These are phyloP conservation scores for Pasiphila rectangulata DNA, from an alignment of 2,888 invertebrate genomes.

Conservation along the genomic window DNA sequence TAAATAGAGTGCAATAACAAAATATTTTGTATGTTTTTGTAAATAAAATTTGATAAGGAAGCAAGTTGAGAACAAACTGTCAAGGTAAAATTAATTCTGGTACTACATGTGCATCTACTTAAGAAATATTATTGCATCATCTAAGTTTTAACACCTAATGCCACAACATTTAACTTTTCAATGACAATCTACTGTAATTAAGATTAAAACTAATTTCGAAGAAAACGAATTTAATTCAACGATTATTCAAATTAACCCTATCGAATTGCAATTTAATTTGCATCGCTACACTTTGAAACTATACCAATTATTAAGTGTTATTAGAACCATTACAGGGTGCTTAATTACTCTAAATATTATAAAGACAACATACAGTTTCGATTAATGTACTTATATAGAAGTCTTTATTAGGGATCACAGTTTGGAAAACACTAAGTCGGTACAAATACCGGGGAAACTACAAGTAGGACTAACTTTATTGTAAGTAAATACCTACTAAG, in stretches of 20 bases:
- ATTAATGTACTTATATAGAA: slow-evolving; percentile 73
- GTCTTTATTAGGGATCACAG: slow-evolving; percentile 81
- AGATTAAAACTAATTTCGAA: slow-evolving; percentile 4
- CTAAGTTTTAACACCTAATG: slow-evolving; percentile 62
- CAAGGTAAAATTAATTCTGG: neutral
- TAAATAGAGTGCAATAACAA: neutral
- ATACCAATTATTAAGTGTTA: slow-evolving; percentile 12
- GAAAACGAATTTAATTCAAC: slow-evolving; percentile 3
- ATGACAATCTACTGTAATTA: slow-evolving; percentile 30
- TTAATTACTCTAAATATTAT: slow-evolving; percentile 37
- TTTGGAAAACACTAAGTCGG: slow-evolving; percentile 75
- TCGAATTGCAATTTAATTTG: slow-evolving; percentile 6
- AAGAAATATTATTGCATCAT: slow-evolving; percentile 75
- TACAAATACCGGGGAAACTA: slow-evolving; percentile 43
- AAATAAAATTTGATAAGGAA: neutral
- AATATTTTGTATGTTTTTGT: neutral
- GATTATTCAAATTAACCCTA: slow-evolving; percentile 4
- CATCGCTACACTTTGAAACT: slow-evolving; percentile 10
- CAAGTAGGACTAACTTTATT: slow-evolving; percentile 23
- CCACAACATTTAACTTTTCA: slow-evolving; percentile 50
- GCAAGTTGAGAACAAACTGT: neutral
- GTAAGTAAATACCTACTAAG: slow-evolving; percentile 9
- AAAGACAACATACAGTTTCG: slow-evolving; percentile 40
- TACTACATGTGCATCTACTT: slow-evolving; percentile 73
- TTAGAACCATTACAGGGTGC: slow-evolving; percentile 26